Conservation (phyloP, 2,113 vertebrate species). For the Zosterops pallidus region DNA sequence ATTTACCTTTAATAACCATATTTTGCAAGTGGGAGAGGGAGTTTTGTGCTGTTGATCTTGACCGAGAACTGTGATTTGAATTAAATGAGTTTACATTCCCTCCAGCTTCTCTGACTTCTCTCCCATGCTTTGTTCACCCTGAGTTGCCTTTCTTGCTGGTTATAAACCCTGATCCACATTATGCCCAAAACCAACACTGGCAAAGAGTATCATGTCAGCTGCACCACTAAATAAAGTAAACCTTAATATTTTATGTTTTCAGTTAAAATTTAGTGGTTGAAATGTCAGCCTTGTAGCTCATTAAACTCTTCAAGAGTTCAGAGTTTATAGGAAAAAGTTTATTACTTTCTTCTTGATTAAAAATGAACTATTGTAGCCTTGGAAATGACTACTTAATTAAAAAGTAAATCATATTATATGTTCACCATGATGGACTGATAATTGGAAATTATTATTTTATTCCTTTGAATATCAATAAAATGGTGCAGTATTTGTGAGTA, state of each 20-base stretch:
- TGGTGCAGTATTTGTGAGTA: background rate
- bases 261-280: slow-evolving; percentile 30
- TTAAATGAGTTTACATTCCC: background rate
- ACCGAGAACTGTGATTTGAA: background rate
- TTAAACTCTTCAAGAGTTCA: slow-evolving; percentile 34
- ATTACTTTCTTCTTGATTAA: slow-evolving; percentile 42
- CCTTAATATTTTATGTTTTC: slow-evolving; percentile 7
- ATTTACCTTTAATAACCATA: background rate
- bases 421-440: slow-evolving; percentile 45
- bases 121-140: background rate
- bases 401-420: slow-evolving; percentile 36
- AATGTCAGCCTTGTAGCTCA: slow-evolving; percentile 31
- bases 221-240: slow-evolving; percentile 10
- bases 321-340: slow-evolving; percentile 40
- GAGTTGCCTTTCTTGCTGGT: background rate
- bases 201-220: background rate
- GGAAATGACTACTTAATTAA: slow-evolving; percentile 62
- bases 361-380: slow-evolving; percentile 45
- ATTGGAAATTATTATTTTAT: slow-evolving; percentile 60
- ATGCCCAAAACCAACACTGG: background rate
- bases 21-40: background rate
- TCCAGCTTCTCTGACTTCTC: background rate
- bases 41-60: background rate
- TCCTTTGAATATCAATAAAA: slow-evolving; percentile 34
- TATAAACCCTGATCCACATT: background rate